These are phyloP conservation scores for Cyaniris semiargus DNA, from an alignment of 2,888 invertebrate species.

Conservation along the genomic window DNA sequence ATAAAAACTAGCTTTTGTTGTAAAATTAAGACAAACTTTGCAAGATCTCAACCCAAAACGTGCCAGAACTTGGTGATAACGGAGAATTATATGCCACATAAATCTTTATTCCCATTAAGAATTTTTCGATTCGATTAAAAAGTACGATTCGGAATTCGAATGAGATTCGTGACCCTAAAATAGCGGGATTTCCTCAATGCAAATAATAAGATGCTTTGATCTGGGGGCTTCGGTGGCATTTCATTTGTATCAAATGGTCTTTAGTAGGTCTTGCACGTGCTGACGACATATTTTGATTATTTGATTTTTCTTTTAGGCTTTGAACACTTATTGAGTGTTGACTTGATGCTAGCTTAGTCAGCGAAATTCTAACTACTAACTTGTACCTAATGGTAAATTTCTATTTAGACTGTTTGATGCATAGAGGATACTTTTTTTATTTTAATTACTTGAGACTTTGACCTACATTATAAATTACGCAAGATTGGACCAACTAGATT, in stretches of 20 bases:
- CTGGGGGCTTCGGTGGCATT: not conserved
- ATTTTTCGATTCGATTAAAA: slow-evolving; percentile 18
- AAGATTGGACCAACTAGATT: too few relatives aligned
- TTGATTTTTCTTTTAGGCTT: not conserved
- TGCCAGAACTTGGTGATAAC: not conserved
- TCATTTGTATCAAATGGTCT: not conserved
- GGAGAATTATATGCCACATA: not conserved
- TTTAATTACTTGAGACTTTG: too few relatives aligned
- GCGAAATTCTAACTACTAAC: too few relatives aligned
- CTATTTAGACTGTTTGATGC: too few relatives aligned
- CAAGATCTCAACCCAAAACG: not conserved
- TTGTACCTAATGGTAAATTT: too few relatives aligned
- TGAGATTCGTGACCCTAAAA: not conserved
- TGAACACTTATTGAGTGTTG: too few relatives aligned
- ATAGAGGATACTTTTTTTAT: too few relatives aligned
- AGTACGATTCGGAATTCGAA: slow-evolving; percentile 9
- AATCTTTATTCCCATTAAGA: not conserved
- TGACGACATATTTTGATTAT: not conserved
- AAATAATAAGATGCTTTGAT: not conserved
- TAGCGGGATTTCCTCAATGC: not conserved
- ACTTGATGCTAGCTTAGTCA: too few relatives aligned
- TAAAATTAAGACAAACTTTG: not conserved
- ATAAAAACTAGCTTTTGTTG: too few relatives aligned
- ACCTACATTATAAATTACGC: too few relatives aligned
- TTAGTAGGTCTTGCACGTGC: not conserved